These are phyloP conservation scores for Euproctis similis DNA, from an alignment of 2,888 invertebrate genomes.

Conservation along the genomic window DNA sequence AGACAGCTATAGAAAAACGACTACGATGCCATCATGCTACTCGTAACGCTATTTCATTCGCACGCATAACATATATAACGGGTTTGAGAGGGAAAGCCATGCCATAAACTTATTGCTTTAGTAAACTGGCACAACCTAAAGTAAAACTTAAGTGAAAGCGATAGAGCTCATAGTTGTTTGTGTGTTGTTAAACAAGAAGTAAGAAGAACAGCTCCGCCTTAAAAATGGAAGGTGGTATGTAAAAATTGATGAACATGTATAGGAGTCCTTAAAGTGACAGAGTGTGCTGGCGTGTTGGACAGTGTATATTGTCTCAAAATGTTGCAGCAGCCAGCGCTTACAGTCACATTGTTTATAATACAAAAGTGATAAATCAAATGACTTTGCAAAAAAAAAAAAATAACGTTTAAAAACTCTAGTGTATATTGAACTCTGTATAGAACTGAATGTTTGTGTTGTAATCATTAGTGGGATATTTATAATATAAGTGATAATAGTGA, in stretches of 20 bases:
- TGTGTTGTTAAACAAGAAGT: conserved; percentile 31
- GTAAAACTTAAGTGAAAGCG: accelerated
- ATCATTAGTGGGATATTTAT: conserved; percentile 24
- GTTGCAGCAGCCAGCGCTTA: conserved; percentile 58
- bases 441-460: conserved; percentile 22
- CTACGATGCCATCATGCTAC: conserved; percentile 23
- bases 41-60: conserved; percentile 48
- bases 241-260: conserved; percentile 77
- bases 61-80: conserved; percentile 32
- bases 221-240: conserved; percentile 77
- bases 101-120: conserved; percentile 47
- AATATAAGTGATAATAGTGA: conserved; percentile 14
- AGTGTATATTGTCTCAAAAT: conserved; percentile 75
- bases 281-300: conserved; percentile 72
- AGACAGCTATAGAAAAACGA: conserved; percentile 28
- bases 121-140: conserved; percentile 11
- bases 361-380: conserved; percentile 74
- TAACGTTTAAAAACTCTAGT: conserved; percentile 35
- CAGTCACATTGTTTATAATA: conserved; percentile 65
- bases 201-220: conserved; percentile 73
- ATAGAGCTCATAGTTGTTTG: conserved; percentile 25
- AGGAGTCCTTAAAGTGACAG: conserved; percentile 76
- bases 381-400: conserved; percentile 65
- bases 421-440: conserved; percentile 29
- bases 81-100: conserved; percentile 54